Evolutionary conservation across 2,113 vertebrate species (phyloP), one percentile per base, ranked within the genome.

Genomic region (Puffinus mauretanicus): DNA sequence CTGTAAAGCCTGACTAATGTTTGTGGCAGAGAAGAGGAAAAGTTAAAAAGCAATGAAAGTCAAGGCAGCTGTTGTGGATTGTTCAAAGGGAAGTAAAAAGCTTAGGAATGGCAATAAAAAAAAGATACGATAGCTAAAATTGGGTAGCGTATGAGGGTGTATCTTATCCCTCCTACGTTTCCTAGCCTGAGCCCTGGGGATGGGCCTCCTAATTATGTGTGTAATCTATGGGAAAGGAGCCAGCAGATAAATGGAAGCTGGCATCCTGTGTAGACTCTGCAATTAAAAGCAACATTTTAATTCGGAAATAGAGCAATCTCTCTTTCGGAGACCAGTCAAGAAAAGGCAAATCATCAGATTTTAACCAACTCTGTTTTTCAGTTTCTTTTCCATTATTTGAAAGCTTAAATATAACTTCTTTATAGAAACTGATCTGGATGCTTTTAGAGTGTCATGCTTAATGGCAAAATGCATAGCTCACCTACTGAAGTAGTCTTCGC

Each of bases 21-120:
- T 94, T 94, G 81, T 61, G 19, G n/a, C 42, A 88, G 62, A 72
- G 67, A 82, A 86, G 62, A 95, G 73, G 46, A 94, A 90, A 95
- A 94, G 72, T 80, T 90, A 96, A 93, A 88, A 92, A 8, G 32
- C 82, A 82, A 90, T 44, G 90, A 67, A 96, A 97, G 82, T 92
- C 86, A 93, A 86, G 60, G 60, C 62, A 79, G 47, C 64, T 94
- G 46, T 71, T 84, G 71, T 25, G 20, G 61, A 81, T 88, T 94
- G 86, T 69, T 88, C 64, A 90, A 86, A 90, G 19, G 86, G 69
- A 93, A 92, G 60, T 81, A 92, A 94, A 92, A 96, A 81, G 82
- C 67, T 95, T 89, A 89, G 27, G 58, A 79, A 96, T 14, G 44
- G 83, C 44, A 75, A 75, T 71, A 76, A 94, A 79, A 60, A 40